Conservation (phyloP, 2,113 vertebrate species). For the Trogon surrucura region DNA sequence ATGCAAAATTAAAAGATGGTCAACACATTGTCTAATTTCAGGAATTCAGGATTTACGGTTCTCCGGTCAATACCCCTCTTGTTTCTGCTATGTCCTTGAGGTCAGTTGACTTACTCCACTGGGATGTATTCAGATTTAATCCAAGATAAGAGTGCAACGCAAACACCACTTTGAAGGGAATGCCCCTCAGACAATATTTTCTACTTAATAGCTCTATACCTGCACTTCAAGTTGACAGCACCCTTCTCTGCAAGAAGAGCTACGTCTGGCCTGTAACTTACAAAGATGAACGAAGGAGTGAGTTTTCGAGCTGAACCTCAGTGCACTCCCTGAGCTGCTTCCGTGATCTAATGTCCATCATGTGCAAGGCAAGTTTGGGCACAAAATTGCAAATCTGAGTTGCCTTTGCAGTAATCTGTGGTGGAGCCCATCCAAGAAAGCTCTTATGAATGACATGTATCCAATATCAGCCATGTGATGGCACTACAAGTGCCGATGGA, state of each 20-base stretch:
- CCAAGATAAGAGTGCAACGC: neutral
- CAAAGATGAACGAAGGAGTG: neutral
- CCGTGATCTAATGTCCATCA: neutral
- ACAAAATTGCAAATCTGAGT: neutral
- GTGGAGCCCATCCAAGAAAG: neutral
- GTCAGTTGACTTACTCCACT: neutral
- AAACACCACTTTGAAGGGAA: neutral
- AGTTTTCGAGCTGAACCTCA: neutral
- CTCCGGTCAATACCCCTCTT: neutral
- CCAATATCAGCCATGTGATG: neutral
- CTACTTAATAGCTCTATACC: neutral
- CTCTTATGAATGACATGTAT: neutral
- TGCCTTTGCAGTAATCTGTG: neutral
- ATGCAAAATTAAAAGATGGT: neutral
- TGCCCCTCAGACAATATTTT: neutral
- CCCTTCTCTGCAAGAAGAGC: neutral
- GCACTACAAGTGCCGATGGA: neutral
- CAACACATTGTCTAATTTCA: neutral
- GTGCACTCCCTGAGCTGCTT: neutral
- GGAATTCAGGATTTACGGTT: neutral
- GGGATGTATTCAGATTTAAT: neutral
- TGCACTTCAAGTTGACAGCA: neutral
- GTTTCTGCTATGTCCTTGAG: neutral
- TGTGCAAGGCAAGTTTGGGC: neutral
- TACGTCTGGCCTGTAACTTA: neutral